Evolutionary conservation across 2,888 invertebrate species (phyloP).

Genomic region (Phengaris arion): DNA sequence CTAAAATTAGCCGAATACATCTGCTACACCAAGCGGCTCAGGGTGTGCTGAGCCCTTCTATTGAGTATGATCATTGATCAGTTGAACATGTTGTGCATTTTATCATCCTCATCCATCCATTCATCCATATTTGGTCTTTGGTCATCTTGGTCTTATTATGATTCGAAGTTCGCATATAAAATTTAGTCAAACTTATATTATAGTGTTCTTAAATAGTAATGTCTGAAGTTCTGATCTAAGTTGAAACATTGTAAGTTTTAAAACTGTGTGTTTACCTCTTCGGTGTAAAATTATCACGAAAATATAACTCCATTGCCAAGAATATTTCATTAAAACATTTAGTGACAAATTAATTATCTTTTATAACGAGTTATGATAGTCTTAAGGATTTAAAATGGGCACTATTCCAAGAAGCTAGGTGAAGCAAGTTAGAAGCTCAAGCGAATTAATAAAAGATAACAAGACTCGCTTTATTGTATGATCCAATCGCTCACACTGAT

Average conservation of each 20-base stretch:
- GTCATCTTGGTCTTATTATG: too few relatives aligned
- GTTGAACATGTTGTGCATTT: too few relatives aligned
- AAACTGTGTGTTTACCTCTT: neutral
- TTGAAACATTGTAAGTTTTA: neutral
- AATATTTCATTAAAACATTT: conserved; percentile 24
- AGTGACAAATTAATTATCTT: conserved; percentile 23
- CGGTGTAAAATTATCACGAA: neutral
- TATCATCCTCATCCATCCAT: too few relatives aligned
- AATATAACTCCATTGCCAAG: conserved; percentile 7
- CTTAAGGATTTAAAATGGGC: conserved; percentile 30
- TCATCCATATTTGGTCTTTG: too few relatives aligned
- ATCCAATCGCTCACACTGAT: neutral
- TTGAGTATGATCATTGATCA: too few relatives aligned
- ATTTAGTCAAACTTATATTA: too few relatives aligned
- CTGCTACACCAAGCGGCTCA: too few relatives aligned
- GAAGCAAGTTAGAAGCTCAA: conserved; percentile 25
- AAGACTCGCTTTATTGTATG: neutral
- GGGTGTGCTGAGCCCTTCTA: too few relatives aligned
- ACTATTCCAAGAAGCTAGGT: conserved; percentile 27
- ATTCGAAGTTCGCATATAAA: too few relatives aligned
- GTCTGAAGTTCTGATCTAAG: neutral
- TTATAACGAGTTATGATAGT: conserved; percentile 18
- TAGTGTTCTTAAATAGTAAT: too few relatives aligned
- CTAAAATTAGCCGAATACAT: too few relatives aligned
- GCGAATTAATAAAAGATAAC: conserved; percentile 27